Evolutionary conservation across 2,113 vertebrate genomes (phyloP).

Genomic region (Amphilophus citrinellus): DNA sequence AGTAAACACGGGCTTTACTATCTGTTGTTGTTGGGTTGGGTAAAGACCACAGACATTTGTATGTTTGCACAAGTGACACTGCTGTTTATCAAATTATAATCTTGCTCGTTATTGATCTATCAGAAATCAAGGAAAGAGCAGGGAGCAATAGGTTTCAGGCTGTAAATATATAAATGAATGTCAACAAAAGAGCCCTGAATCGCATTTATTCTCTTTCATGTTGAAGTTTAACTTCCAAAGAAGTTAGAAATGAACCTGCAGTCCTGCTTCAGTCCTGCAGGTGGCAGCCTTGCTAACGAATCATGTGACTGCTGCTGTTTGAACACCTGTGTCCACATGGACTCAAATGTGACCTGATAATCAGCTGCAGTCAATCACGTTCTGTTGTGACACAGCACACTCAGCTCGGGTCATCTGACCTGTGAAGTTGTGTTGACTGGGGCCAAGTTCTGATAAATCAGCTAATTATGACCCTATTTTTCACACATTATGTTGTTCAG

Average conservation of each 20-base stretch:
- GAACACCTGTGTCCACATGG: slow-evolving; percentile 76
- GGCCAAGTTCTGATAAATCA: slow-evolving; percentile 9
- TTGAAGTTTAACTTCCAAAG: neutral
- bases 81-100: neutral
- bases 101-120: neutral
- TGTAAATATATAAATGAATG: neutral
- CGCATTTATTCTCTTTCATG: neutral
- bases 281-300: slow-evolving; percentile 33
- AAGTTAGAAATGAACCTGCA: neutral
- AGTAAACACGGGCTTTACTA: neutral
- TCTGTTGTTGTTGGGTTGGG: neutral
- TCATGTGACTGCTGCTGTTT: slow-evolving; percentile 36
- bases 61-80: neutral
- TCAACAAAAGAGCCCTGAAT: neutral
- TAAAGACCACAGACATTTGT: neutral
- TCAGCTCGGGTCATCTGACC: slow-evolving; percentile 35
- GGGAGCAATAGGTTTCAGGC: neutral
- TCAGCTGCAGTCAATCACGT: slow-evolving; percentile 60
- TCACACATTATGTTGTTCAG: neutral
- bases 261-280: slow-evolving; percentile 37
- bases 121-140: fast-evolving
- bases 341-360: slow-evolving; percentile 59
- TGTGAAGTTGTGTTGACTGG: slow-evolving; percentile 12
- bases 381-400: slow-evolving; percentile 53
- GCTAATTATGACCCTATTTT: slow-evolving; percentile 26